phyloP scores from a whole-genome alignment of 64 coral and sea anemone genomes.

The Platygyra sinensis region DNA sequence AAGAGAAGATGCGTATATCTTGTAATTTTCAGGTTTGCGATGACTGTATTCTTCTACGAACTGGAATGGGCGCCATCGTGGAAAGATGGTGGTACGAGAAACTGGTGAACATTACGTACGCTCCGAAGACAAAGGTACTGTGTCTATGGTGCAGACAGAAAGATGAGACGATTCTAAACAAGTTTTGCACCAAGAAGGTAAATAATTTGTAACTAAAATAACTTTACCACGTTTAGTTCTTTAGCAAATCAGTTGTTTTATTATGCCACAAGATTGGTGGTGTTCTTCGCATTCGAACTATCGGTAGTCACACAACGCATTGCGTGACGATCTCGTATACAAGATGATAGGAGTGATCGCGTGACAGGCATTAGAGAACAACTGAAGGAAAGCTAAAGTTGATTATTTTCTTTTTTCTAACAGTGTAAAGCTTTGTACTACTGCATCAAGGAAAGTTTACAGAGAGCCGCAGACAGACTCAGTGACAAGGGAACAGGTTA shows the following conservation, averaged over 20 bases:
- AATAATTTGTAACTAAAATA: background rate
- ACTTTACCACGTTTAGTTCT: background rate
- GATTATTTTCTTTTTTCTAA: background rate
- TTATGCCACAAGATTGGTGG: background rate
- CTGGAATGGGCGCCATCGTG: slow-evolving; percentile 80
- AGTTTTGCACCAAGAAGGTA: slow-evolving; percentile 98
- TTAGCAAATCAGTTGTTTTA: background rate
- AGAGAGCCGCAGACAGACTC: slow-evolving; percentile 87
- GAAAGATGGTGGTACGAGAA: slow-evolving; percentile 99
- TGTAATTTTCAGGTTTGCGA: slow-evolving; percentile 69
- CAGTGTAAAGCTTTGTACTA: slow-evolving; percentile 97
- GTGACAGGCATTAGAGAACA: background rate
- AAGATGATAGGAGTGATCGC: no score
- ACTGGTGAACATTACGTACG: slow-evolving; percentile 98
- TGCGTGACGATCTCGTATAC: no score
- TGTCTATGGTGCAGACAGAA: slow-evolving; percentile 91
- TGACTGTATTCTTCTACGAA: slow-evolving; percentile 94
- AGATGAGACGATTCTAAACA: slow-evolving; percentile 95
- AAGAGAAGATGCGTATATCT: no score
- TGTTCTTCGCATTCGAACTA: background rate
- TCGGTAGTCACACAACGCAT: no score
- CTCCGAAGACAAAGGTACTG: slow-evolving; percentile 92
- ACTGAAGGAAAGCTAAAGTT: background rate
- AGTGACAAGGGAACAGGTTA: slow-evolving; percentile 82
- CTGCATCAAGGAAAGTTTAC: slow-evolving; percentile 97